These are phyloP conservation scores for Stramonita haemastoma DNA, from an alignment of 2,888 invertebrate species.

Conservation along the genomic window DNA sequence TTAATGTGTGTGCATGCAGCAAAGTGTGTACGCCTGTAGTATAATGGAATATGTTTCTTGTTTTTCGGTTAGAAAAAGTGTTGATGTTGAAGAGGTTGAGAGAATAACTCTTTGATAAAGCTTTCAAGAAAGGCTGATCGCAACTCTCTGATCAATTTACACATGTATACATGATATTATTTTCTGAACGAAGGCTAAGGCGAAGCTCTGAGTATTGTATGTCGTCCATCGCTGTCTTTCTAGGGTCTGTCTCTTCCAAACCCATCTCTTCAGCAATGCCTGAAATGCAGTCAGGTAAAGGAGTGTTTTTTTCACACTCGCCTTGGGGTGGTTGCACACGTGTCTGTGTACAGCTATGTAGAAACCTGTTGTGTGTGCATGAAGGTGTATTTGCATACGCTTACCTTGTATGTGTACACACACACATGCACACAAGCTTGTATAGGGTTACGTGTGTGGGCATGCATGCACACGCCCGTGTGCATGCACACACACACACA, in stretches of 20 bases:
- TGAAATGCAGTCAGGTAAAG: constrained; percentile 39
- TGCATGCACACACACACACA: constrained; percentile 1
- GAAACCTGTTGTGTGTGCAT: neutral
- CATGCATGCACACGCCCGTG: neutral
- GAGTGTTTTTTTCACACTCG: neutral
- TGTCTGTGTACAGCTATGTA: neutral
- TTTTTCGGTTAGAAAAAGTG: no score
- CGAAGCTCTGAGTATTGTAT: neutral
- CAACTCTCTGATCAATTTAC: no score
- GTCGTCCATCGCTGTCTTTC: neutral
- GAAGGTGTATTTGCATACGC: neutral
- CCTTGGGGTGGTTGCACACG: neutral
- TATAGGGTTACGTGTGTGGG: neutral
- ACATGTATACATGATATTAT: no score
- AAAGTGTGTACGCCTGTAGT: no score
- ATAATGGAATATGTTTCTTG: no score
- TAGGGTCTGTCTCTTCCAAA: constrained; percentile 37
- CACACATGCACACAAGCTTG: neutral
- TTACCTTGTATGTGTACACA: neutral
- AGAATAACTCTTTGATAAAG: no score
- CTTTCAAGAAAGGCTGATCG: no score
- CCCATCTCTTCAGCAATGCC: constrained; percentile 26
- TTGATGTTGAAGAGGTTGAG: no score
- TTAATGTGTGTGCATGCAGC: no score
- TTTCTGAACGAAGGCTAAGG: no score